Evolutionary conservation across 2,113 vertebrate species (phyloP).

Genomic region (Leucoraja erinaceus): DNA sequence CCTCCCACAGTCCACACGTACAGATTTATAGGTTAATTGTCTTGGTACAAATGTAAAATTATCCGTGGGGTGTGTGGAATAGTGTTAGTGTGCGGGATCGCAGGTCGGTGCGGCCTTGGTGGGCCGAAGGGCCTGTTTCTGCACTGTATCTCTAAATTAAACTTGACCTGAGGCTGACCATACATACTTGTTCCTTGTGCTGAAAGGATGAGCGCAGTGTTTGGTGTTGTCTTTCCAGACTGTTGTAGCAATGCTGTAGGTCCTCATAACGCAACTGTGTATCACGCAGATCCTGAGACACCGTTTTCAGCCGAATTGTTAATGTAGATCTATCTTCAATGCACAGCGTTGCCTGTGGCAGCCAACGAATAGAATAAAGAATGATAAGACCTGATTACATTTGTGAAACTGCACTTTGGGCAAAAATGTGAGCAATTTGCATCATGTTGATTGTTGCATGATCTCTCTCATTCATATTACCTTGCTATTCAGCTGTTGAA

Average conservation of each 20-base stretch:
- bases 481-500: conserved; percentile 68
- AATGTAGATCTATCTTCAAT: conserved; percentile 65
- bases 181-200: conserved; percentile 47
- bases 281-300: conserved; percentile 71
- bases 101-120: no score
- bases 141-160: no score
- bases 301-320: conserved; percentile 61
- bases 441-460: background rate
- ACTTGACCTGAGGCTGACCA: background rate
- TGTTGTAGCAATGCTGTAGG: conserved; percentile 64
- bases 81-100: no score
- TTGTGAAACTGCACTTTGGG: background rate
- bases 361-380: background rate
- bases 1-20: no score
- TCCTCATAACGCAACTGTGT: conserved; percentile 59
- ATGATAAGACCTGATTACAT: background rate
- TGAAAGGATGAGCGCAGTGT: conserved; percentile 43
- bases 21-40: no score
- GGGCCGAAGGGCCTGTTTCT: no score
- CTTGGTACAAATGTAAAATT: no score
- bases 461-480: conserved; percentile 47
- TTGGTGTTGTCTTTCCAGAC: conserved; percentile 64
- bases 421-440: background rate
- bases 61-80: no score
- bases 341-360: conserved; percentile 60